These are phyloP conservation scores for Geococcyx californianus DNA, from an alignment of 2,113 vertebrate species.

Conservation along the genomic window DNA sequence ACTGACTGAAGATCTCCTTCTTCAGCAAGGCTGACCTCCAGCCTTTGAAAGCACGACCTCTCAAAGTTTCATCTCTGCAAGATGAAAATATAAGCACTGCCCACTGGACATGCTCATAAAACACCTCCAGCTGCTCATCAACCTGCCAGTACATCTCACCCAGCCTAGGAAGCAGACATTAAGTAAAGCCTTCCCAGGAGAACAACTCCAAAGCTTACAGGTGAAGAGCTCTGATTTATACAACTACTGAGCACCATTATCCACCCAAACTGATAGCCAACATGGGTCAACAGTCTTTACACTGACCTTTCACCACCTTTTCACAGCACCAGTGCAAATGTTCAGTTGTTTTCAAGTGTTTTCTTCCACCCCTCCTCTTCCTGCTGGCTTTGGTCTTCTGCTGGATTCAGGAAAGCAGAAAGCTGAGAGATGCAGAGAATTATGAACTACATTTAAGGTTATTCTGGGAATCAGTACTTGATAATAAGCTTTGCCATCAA, in stretches of 20 bases:
- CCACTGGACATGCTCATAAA: not conserved
- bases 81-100: not conserved
- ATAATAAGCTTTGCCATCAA: not conserved
- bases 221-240: not conserved
- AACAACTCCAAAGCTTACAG: not conserved
- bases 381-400: not conserved
- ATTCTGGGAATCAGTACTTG: not conserved
- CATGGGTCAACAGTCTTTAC: not conserved
- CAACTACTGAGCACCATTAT: not conserved
- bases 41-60: not conserved
- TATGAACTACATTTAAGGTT: not conserved
- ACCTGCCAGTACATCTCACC: not conserved
- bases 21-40: not conserved
- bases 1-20: not conserved
- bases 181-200: not conserved
- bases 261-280: not conserved
- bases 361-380: not conserved
- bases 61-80: not conserved
- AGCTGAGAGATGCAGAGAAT: not conserved
- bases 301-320: conserved; percentile 9
- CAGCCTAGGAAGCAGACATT: not conserved
- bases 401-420: not conserved
- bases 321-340: not conserved
- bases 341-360: not conserved
- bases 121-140: not conserved